A percentile compares a stretch with the other conserved stretches of the same genome.
Evolutionary conservation across 2,888 invertebrate genomes (phyloP).

Genomic region (Drosophila tanythrix): DNA sequence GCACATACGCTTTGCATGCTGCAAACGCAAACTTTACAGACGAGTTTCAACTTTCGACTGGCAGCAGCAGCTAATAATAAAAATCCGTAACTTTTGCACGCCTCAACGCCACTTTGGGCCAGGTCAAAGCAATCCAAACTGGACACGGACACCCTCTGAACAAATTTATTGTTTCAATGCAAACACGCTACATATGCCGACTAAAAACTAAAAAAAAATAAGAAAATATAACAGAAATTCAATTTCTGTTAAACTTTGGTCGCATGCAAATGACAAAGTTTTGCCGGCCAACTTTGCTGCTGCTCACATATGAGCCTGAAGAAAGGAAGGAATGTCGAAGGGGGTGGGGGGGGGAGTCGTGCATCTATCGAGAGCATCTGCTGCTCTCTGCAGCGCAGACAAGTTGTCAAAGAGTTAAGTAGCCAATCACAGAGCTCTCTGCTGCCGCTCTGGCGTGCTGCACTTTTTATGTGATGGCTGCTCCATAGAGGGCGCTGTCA

Average conservation of each 20-base stretch:
- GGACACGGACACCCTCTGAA: conserved; percentile 53
- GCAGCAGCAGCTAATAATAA: conserved; percentile 40
- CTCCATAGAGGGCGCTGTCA: conserved; percentile 76
- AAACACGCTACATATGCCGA: conserved; percentile 62
- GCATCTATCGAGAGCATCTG: conserved; percentile 34
- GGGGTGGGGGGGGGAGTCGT: background rate
- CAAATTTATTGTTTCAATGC: conserved; percentile 76
- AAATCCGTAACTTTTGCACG: conserved; percentile 51
- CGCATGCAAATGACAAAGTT: conserved; percentile 80
- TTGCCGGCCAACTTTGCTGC: conserved; percentile 54
- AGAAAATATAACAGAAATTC: conserved; percentile 70
- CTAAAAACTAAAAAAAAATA: conserved; percentile 14
- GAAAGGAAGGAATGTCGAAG: background rate
- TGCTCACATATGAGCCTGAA: conserved; percentile 41
- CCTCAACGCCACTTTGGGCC: conserved; percentile 58
- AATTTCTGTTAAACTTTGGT: conserved; percentile 78
- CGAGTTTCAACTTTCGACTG: conserved; percentile 27
- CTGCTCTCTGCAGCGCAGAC: conserved; percentile 39
- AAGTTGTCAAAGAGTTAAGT: conserved; percentile 80
- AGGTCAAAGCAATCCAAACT: conserved; percentile 65
- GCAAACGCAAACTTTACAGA: conserved; percentile 38
- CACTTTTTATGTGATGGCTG: conserved; percentile 12
- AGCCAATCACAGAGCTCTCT: conserved; percentile 70
- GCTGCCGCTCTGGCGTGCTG: conserved; percentile 10
- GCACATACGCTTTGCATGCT: background rate